Evolutionary conservation across 2,888 invertebrate genomes (phyloP).

Genomic region (Perithous albicinctus): DNA sequence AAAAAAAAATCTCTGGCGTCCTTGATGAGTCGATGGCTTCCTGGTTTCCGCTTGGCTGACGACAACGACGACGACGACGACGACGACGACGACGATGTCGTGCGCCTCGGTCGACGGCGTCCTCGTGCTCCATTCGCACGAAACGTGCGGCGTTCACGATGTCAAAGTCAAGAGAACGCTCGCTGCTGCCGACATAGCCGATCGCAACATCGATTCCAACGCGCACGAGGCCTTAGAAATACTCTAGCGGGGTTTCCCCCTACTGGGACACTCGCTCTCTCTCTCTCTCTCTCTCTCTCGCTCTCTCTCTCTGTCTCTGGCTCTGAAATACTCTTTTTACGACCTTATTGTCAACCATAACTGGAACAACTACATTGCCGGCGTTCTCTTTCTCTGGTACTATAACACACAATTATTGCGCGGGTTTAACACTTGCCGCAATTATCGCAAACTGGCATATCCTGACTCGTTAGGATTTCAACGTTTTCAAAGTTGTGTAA

Average conservation of each 20-base stretch:
- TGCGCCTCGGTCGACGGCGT: constrained; percentile 64
- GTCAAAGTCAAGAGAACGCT: constrained; percentile 82
- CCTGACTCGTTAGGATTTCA: neutral
- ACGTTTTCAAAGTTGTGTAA: no score
- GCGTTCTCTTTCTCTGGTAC: constrained; percentile 2
- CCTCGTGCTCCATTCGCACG: constrained; percentile 78
- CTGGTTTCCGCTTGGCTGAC: constrained; percentile 79
- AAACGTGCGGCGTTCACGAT: constrained; percentile 69
- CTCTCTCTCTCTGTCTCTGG: no score
- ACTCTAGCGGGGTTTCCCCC: constrained; percentile 16
- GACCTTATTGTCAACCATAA: constrained; percentile 46
- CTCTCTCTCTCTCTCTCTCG: no score
- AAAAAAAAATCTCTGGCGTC: constrained; percentile 67
- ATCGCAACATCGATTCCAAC: constrained; percentile 16
- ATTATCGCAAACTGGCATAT: neutral
- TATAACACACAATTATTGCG: constrained; percentile 8
- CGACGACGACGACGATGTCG: neutral
- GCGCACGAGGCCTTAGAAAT: constrained; percentile 39
- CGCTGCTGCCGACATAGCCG: constrained; percentile 30
- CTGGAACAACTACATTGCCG: constrained; percentile 41
- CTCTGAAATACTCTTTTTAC: constrained; percentile 44
- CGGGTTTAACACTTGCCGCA: neutral
- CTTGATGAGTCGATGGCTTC: constrained; percentile 75
- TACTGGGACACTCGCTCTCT: constrained; percentile 30
- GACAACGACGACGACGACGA: constrained; percentile 72